Evolutionary conservation across 2,113 vertebrate species (phyloP), one percentile per base, ranked within the genome.

Genomic region (Orientallactaga bullata): DNA sequence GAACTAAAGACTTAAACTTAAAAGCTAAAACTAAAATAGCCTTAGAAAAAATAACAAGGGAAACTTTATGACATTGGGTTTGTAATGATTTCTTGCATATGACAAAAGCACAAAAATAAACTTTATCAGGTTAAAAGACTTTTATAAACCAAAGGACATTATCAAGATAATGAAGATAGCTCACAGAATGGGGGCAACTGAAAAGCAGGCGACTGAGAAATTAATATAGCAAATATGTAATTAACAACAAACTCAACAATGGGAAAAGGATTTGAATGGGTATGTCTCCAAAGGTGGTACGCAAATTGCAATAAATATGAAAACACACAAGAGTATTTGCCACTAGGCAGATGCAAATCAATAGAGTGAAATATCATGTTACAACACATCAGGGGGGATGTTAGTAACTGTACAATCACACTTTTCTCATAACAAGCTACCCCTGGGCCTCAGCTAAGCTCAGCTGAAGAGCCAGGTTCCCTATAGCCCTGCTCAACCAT

Each of bases 311-410:
- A n/a, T 73, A 63, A 83, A 69, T 32, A 92, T 55, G 24, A 42
- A 92, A 39, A 78, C 37, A 18, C 63, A 91, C 12, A 73, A 68
- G 20, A 73, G 61, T 63, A 93, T 55, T 65, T 72, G 32, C 55
- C 79, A 88, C 24, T 93, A 80, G 30, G 47, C 42, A 93, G 94
- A 89, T 90, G 55, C 16, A 95, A 89, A 89, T 86, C 18, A 82
- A 88, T 85, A 74, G 66, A 76, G 28, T 72, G 42, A 94, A 20
- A 85, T 55, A 47, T 18, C 35, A 58, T 3, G 37, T 74, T n/a
- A 93, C 3, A 81, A 6, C 26, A n/a, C n/a, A 65, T 63, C 32
- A 73, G 7, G 39, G 13, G 15, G 32, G 68, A 12, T 71, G n/a
- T 35, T n/a, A n/a, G n/a, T 35, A 35, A 21, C 61, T 23, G 7